Percentiles rank a stretch among this genome's conserved stretches.
These are phyloP conservation scores for Cepaea nemoralis DNA, from an alignment of 1,140 invertebrate genomes.

Conservation along the genomic window DNA sequence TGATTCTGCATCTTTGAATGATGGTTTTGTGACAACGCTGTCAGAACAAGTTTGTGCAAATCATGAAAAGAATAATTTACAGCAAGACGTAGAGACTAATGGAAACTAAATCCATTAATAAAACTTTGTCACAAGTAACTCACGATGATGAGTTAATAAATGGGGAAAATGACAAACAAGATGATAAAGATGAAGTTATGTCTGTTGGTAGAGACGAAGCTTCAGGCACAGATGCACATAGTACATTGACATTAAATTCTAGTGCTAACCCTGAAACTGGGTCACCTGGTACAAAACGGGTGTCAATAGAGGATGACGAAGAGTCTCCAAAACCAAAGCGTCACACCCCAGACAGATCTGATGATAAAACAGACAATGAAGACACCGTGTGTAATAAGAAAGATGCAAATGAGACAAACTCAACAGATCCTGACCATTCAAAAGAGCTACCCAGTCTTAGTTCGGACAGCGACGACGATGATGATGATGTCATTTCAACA, in stretches of 20 bases:
- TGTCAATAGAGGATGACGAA: conserved; percentile 45
- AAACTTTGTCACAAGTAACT: neutral
- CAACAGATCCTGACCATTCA: neutral
- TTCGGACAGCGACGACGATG: conserved; percentile 2
- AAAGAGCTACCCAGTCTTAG: neutral
- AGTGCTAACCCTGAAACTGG: neutral
- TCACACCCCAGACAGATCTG: conserved; percentile 73
- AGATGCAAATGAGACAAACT: neutral
- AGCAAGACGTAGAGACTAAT: neutral
- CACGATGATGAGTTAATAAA: neutral
- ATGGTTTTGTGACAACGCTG: neutral
- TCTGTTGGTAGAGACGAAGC: neutral
- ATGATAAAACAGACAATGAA: conserved; percentile 53
- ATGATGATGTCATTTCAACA: conserved; percentile 2
- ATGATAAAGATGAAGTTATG: neutral
- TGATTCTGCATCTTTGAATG: neutral
- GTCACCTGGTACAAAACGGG: neutral
- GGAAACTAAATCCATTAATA: neutral
- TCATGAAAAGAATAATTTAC: neutral
- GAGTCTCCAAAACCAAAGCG: conserved; percentile 78
- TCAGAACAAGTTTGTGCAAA: neutral
- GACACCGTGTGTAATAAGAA: conserved; percentile 61
- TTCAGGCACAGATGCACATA: neutral
- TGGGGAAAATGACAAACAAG: neutral
- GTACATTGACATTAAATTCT: neutral